Evolutionary conservation across 2,113 vertebrate genomes (phyloP).

Genomic region (Aviceda subcristata): DNA sequence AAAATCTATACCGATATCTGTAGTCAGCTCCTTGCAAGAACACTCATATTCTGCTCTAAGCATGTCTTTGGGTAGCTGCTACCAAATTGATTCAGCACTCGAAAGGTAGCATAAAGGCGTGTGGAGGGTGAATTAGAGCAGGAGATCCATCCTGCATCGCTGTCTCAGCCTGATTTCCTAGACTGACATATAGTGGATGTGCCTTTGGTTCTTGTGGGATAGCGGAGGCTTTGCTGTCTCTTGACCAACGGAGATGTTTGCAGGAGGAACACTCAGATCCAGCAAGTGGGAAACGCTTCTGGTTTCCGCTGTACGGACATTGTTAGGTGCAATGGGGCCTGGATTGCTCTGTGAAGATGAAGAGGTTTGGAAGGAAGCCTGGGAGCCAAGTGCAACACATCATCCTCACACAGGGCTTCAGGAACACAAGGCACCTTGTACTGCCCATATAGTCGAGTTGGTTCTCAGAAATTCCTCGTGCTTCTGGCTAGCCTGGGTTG

Average conservation of each 20-base stretch:
- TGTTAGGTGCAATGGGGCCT: background rate
- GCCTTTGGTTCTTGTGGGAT: background rate
- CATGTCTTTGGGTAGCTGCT: background rate
- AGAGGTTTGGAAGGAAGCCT: background rate
- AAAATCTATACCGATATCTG: background rate
- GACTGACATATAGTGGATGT: accelerated
- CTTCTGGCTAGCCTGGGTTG: background rate
- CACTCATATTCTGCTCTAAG: background rate
- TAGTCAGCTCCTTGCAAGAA: background rate
- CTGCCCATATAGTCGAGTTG: background rate
- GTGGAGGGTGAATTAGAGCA: background rate
- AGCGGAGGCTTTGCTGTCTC: background rate
- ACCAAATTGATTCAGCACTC: background rate
- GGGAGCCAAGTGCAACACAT: background rate
- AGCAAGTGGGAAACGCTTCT: background rate
- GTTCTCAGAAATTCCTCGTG: background rate
- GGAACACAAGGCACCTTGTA: background rate
- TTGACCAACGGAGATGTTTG: background rate
- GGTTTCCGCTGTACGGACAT: background rate
- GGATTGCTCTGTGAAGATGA: background rate
- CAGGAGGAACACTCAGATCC: background rate
- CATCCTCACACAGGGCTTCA: background rate
- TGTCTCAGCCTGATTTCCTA: background rate
- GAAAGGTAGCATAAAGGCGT: background rate
- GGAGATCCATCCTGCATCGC: background rate